Evolutionary conservation across 2,888 invertebrate genomes (phyloP).

Genomic region (Tupiocoris notatus): DNA sequence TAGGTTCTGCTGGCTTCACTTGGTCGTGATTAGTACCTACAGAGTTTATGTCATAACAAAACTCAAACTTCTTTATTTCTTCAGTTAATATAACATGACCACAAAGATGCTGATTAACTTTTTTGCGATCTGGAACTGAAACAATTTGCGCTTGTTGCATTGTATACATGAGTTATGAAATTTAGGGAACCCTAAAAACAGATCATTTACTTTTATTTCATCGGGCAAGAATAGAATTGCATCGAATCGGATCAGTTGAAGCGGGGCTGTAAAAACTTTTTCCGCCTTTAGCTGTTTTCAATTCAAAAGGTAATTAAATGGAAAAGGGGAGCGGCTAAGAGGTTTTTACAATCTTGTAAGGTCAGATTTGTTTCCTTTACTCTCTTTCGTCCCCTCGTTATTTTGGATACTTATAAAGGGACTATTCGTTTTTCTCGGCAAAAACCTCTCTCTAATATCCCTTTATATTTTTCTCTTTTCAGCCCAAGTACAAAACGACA

Average conservation of each 20-base stretch:
- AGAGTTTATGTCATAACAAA: too few relatives aligned
- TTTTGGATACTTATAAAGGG: not conserved
- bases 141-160: too few relatives aligned
- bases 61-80: too few relatives aligned
- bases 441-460: not conserved
- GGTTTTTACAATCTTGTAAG: not conserved
- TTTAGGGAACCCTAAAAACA: too few relatives aligned
- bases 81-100: too few relatives aligned
- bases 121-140: too few relatives aligned
- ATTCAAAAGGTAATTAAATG: not conserved
- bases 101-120: too few relatives aligned
- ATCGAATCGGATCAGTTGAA: not conserved
- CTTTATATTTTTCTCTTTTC: not conserved
- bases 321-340: not conserved
- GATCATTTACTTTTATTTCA: too few relatives aligned
- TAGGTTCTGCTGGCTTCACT: too few relatives aligned
- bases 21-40: too few relatives aligned
- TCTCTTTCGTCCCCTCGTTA: not conserved
- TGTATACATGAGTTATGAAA: too few relatives aligned
- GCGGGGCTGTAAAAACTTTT: not conserved
- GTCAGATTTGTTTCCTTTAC: not conserved
- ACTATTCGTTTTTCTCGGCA: not conserved
- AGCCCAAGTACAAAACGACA: slow-evolving; percentile 20
- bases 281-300: not conserved
- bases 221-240: not conserved